Percentiles rank a stretch among this genome's conserved stretches.
These are phyloP conservation scores for Dermolepida albohirtum DNA, from an alignment of 2,888 invertebrate species.

Conservation along the genomic window DNA sequence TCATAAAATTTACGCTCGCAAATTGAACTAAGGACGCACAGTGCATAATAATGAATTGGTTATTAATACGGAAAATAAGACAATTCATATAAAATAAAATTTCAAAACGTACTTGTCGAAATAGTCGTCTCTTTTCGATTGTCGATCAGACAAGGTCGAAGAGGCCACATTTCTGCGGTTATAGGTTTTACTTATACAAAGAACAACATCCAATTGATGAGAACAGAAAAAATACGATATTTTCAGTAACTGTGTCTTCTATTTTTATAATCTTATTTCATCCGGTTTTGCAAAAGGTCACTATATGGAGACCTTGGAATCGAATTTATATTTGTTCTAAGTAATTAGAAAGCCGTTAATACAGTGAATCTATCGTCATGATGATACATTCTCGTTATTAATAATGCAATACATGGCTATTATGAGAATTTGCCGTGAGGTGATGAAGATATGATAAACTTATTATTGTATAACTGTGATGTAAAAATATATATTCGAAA, in stretches of 20 bases:
- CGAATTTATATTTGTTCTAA: slow-evolving; percentile 1
- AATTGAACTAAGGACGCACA: no score
- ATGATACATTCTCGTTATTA: neutral
- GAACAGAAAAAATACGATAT: slow-evolving; percentile 32
- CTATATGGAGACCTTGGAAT: slow-evolving; percentile 21
- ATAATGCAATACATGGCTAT: no score
- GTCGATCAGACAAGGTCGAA: slow-evolving; percentile 10
- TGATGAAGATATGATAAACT: no score
- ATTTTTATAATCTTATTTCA: slow-evolving; percentile 27
- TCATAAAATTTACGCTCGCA: no score
- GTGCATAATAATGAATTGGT: neutral
- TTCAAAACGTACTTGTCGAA: slow-evolving; percentile 6
- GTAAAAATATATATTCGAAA: no score
- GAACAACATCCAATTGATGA: slow-evolving; percentile 16
- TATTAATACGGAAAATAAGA: neutral
- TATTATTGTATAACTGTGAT: no score
- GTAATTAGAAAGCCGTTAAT: slow-evolving; percentile 2
- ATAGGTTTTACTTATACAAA: slow-evolving; percentile 10
- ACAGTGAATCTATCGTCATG: slow-evolving; percentile 4
- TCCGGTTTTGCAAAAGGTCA: slow-evolving; percentile 29
- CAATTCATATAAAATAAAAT: slow-evolving; percentile 7
- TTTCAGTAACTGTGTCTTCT: slow-evolving; percentile 34
- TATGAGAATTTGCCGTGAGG: no score
- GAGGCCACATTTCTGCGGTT: slow-evolving; percentile 24
- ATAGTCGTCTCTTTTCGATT: slow-evolving; percentile 3